Evolutionary conservation across 2,113 vertebrate genomes (phyloP), one percentile per base, ranked within the genome.

Genomic region (Gobiocypris rarus): DNA sequence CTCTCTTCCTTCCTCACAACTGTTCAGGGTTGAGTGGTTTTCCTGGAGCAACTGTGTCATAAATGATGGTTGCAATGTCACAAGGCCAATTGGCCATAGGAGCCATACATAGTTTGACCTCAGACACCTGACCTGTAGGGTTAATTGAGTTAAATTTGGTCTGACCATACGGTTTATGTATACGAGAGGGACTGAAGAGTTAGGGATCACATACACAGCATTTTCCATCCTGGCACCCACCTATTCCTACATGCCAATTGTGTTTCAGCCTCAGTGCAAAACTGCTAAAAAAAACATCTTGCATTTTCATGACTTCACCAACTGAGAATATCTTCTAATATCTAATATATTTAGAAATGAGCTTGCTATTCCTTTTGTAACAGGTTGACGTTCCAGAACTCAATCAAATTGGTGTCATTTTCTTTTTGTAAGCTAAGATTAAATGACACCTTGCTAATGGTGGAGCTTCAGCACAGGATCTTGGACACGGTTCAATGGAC

Each of bases 21-120:
- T 63, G 59, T 73, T 78, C 69, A 45, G 41, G 6, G 17, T 54
- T 54, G 77, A 41, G 24, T 41, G 24, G 24, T 75, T 84, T 84
- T 84, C 73, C 84, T 69, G 17, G 71, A 88, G 63, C 31, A 56
- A 56, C n/a, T 26, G 34, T 84, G 58, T 38, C 67, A 54, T 73
- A 69, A 67, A 84, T 45, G 56, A 38, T 65, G 58, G 58, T 43
- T 67, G 15, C 63, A 48, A 56, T 84, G 69, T 67, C 78, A 69
- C 17, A 31, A 52, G 11, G 61, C 45, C 67, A 83, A 52, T 22
- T 56, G 54, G 34, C 11, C 43, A 9, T 78, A n/a, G 4, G 76
- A 34, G 13, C 76, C 71, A 67, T 38, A 59, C 38, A 14, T 63
- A 26, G 58, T 59, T 22, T 71, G 82, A 75, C 9, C 63, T 84